These are phyloP conservation scores for Thereuonema tuberculata DNA, from an alignment of 1,140 invertebrate species.

Conservation along the genomic window DNA sequence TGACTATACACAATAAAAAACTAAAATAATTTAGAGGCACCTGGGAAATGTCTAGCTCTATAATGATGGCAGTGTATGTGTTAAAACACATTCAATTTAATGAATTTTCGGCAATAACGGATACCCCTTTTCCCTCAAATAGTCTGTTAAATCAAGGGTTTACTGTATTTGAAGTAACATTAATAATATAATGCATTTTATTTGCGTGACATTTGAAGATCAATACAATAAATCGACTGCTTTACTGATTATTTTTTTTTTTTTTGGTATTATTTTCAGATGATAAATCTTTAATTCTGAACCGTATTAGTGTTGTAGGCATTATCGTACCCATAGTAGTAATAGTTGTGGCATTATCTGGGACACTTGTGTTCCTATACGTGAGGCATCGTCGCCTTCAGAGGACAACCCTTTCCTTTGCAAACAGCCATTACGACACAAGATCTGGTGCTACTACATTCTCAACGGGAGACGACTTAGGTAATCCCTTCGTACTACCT, in stretches of 20 bases:
- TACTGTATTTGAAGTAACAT: too few relatives aligned
- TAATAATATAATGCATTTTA: too few relatives aligned
- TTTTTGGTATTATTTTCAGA: constrained; percentile 8
- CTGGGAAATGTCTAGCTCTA: too few relatives aligned
- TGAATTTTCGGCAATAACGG: too few relatives aligned
- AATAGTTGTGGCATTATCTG: constrained; percentile 38
- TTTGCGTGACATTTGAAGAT: too few relatives aligned
- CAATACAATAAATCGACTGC: too few relatives aligned
- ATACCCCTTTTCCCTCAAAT: too few relatives aligned
- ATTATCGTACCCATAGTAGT: constrained; percentile 40
- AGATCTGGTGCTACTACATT: constrained; percentile 72
- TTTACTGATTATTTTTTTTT: background rate
- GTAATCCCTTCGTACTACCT: constrained; percentile 30
- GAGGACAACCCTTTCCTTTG: constrained; percentile 62
- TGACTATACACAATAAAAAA: too few relatives aligned
- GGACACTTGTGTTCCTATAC: constrained; percentile 46
- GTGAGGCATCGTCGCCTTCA: constrained; percentile 57
- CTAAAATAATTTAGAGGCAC: too few relatives aligned
- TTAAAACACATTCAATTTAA: too few relatives aligned
- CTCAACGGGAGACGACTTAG: constrained; percentile 48
- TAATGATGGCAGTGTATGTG: too few relatives aligned
- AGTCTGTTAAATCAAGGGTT: too few relatives aligned
- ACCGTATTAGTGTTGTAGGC: constrained; percentile 27
- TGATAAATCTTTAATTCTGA: constrained; percentile 16
- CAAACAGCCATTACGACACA: constrained; percentile 72